These are phyloP conservation scores for Indicator maculatus DNA, from an alignment of 2,113 vertebrate genomes.

Conservation along the genomic window DNA sequence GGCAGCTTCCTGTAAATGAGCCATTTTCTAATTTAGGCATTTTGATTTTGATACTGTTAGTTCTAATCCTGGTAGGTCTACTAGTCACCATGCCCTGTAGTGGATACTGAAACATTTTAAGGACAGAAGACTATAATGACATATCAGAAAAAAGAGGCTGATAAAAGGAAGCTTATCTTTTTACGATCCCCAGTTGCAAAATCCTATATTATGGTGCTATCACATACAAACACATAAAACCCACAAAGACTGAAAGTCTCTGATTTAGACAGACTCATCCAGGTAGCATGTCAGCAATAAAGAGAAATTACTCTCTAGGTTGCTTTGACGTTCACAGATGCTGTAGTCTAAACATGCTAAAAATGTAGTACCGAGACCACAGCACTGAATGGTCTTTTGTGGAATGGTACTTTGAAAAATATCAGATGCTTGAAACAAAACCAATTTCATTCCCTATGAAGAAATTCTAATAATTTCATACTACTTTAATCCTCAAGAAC, in stretches of 20 bases:
- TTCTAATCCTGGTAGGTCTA: neutral
- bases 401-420: neutral
- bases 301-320: neutral
- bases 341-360: neutral
- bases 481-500: neutral
- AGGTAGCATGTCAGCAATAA: neutral
- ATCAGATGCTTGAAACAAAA: neutral
- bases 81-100: neutral
- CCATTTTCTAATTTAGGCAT: neutral
- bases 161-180: slow-evolving; percentile 19
- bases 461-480: neutral
- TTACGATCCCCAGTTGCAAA: slow-evolving; percentile 17
- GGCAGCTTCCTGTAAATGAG: neutral
- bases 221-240: neutral
- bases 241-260: slow-evolving; percentile 21
- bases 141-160: neutral
- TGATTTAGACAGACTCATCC: neutral
- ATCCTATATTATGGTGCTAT: slow-evolving; percentile 6
- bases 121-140: neutral
- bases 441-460: neutral
- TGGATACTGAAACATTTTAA: neutral
- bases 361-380: neutral
- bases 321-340: neutral
- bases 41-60: neutral
- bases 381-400: neutral